Base-by-base conservation (phyloP, 1,140 invertebrate species). In the Drosophila kanapiae region DNA sequence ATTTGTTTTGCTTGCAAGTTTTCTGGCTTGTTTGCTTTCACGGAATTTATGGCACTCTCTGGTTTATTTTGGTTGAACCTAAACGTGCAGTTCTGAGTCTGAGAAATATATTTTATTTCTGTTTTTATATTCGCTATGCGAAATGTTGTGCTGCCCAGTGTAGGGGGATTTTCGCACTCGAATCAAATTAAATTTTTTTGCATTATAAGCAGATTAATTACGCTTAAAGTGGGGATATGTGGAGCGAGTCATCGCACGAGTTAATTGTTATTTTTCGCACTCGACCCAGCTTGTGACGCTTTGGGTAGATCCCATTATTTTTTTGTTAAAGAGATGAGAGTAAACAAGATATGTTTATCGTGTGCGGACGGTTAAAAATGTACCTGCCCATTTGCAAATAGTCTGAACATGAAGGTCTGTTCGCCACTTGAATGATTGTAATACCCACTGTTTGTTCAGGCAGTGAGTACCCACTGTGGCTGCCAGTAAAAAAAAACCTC, bases 261-360 rank as follows among this genome's bases (percentile, higher is more conserved):
- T 42, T 43, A 49, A 72, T 42, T 72, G 37, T 72, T 72, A 38
- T 61, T 71, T 59, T 43, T 69, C 35, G 43, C 64, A 10, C 23
- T 35, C 23, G 35, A 27, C 47, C n/a, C 23, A 16, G 33, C 23
- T n/a, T 35, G 42, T 37, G 63, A 45, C 33, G 23, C 16, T 31
- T 45, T 9, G 33, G 62, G 29, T 11, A 18, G 6, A 56, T 56
- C 13, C 33, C 4, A 43, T 23, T 23, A 23, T 3, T 23, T 3
- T 48, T 72, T 48, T n/a, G n/a, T 38, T 16, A 42, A 9, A 35
- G 4, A 6, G 51, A 4, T 5, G 14, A 10, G 14, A 40, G 42
- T 49, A 48, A 57, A 71, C 51, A 71, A 68, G 48, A 72, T 58
- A 58, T 70, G 65, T 71, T 71, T 70, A 71, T 70, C 51, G 27